Conservation (phyloP, 2,797 vertebrate species). For the Orestias chungarensis region DNA sequence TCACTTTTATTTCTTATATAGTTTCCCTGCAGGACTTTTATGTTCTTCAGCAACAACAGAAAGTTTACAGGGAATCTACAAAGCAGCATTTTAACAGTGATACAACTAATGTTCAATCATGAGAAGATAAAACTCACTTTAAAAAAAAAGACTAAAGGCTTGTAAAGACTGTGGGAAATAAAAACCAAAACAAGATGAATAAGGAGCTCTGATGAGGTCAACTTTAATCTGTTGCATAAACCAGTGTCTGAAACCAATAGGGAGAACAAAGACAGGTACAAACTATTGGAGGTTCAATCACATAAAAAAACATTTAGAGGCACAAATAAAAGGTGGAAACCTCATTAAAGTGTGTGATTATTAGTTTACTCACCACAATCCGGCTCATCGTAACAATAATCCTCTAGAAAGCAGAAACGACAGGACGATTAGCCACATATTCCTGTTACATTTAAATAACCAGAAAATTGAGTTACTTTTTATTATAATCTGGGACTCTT, state of each 20-base stretch:
- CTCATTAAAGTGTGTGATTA: too few species aligned
- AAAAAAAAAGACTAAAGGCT: not conserved
- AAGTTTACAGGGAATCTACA: too few species aligned
- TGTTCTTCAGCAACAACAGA: not conserved
- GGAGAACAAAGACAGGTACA: too few species aligned
- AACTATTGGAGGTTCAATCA: too few species aligned
- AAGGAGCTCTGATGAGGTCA: not conserved
- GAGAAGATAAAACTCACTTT: too few species aligned
- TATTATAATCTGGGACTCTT: constrained; percentile 7
- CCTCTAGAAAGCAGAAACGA: constrained; percentile 55
- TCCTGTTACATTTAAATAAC: not conserved
- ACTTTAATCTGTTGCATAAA: too few species aligned
- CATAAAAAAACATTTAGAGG: too few species aligned
- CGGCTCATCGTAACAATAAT: constrained; percentile 77
- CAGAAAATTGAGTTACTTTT: not conserved
- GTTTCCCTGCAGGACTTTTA: too few species aligned
- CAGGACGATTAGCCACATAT: not conserved
- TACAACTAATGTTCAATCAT: too few species aligned
- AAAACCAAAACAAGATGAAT: not conserved
- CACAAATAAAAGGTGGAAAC: too few species aligned
- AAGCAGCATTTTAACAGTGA: not conserved
- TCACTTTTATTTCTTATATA: too few species aligned
- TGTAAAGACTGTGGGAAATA: not conserved
- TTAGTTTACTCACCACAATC: constrained; percentile 72
- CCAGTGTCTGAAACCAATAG: too few species aligned